phyloP scores from a whole-genome alignment of 2,113 vertebrate genomes.

The Empidonax traillii region DNA sequence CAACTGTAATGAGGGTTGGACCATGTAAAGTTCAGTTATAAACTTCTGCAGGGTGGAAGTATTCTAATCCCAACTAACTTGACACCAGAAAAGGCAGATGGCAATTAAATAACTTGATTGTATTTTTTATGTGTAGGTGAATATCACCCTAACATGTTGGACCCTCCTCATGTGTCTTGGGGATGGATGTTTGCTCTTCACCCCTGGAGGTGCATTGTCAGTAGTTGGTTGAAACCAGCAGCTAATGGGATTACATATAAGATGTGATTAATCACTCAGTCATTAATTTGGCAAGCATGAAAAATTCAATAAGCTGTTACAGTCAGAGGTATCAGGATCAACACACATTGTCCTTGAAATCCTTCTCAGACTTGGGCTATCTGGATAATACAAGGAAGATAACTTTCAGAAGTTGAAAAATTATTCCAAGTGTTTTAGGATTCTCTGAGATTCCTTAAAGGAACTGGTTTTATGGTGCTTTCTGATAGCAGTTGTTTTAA shows the following conservation, averaged over 20 bases:
- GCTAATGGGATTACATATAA: not conserved
- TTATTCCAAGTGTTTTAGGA: not conserved
- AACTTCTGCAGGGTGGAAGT: not conserved
- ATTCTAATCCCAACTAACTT: not conserved
- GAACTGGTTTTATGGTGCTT: not conserved
- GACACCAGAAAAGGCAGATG: not conserved
- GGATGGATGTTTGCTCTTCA: not conserved
- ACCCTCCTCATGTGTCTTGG: not conserved
- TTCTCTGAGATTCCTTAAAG: not conserved
- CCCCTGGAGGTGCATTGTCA: not conserved
- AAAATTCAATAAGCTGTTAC: not conserved
- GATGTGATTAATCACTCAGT: conserved; percentile 15
- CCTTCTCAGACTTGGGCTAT: not conserved
- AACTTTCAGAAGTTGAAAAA: not conserved
- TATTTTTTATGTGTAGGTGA: not conserved
- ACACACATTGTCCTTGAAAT: conserved; percentile 21
- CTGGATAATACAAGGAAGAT: not conserved
- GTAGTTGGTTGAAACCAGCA: not conserved
- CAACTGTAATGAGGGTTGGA: not conserved
- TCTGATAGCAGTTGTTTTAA: not conserved
- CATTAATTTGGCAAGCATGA: conserved; percentile 19
- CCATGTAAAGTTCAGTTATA: not conserved
- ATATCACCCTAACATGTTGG: not conserved
- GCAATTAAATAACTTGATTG: not conserved
- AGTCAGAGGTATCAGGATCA: conserved; percentile 9